These are phyloP conservation scores for Pygmarrhopalites habei DNA, from an alignment of 1,140 invertebrate genomes.

Conservation along the genomic window DNA sequence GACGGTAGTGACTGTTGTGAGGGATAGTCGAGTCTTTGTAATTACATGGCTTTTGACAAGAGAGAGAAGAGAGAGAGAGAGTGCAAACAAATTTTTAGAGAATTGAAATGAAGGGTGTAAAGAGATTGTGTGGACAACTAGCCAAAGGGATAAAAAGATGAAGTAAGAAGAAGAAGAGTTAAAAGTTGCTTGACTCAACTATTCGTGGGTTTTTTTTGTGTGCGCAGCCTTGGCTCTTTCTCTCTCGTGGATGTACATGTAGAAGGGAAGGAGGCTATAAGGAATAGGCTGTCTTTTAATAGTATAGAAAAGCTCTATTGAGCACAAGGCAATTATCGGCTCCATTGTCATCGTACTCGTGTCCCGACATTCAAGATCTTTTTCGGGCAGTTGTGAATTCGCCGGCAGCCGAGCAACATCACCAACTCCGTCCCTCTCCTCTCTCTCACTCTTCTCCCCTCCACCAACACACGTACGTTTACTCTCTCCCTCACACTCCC, in stretches of 20 bases:
- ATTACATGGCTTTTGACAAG: too few species aligned
- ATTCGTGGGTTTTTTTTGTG: neutral
- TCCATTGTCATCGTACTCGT: conserved; percentile 36
- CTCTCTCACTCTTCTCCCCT: neutral
- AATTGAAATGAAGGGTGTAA: too few species aligned
- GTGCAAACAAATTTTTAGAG: too few species aligned
- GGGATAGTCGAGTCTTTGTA: too few species aligned
- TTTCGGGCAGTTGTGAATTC: conserved; percentile 13
- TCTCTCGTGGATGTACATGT: neutral
- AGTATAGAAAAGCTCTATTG: conserved; percentile 18
- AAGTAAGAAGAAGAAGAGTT: too few species aligned
- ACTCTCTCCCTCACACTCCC: neutral
- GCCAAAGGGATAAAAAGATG: too few species aligned
- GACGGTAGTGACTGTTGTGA: too few species aligned
- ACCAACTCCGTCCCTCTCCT: too few species aligned
- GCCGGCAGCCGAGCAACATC: neutral
- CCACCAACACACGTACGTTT: neutral
- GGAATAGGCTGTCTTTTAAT: neutral
- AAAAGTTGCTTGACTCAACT: neutral
- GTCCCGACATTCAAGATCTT: conserved; percentile 36
- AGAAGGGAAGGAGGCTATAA: neutral
- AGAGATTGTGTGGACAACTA: too few species aligned
- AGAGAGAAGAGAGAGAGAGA: too few species aligned
- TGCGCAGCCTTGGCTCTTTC: conserved; percentile 8
- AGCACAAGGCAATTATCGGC: conserved; percentile 38